These are phyloP conservation scores for Nudaria mundana DNA, from an alignment of 2,888 invertebrate genomes.

Conservation along the genomic window DNA sequence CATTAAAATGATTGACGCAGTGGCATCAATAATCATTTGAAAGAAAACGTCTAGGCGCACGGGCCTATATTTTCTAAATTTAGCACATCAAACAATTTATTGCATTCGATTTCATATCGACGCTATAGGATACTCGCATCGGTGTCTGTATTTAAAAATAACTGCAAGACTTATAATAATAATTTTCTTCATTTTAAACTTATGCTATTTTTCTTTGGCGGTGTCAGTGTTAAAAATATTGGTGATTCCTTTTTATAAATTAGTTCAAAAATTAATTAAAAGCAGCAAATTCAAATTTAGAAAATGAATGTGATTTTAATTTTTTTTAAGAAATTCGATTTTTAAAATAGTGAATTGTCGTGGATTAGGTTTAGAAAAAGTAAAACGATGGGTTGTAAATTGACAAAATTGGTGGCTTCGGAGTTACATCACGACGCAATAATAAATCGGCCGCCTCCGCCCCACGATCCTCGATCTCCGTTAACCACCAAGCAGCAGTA, in stretches of 20 bases:
- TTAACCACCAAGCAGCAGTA: slow-evolving; percentile 92
- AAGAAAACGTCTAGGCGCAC: slow-evolving; percentile 15
- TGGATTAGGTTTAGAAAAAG: not conserved
- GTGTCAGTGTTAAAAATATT: not conserved
- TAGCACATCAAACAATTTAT: slow-evolving; percentile 39
- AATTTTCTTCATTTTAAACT: not conserved
- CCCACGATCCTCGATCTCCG: slow-evolving; percentile 89
- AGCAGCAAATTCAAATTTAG: slow-evolving; percentile 1
- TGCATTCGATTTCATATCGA: slow-evolving; percentile 41
- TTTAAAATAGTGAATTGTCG: not conserved
- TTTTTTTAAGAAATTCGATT: slow-evolving; percentile 3
- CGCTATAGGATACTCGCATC: slow-evolving; percentile 34
- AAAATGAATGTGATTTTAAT: not conserved
- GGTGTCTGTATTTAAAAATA: slow-evolving; percentile 22
- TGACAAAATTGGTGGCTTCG: slow-evolving; percentile 85
- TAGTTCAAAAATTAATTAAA: not conserved
- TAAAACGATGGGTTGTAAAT: slow-evolving; percentile 87
- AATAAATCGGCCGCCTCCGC: slow-evolving; percentile 83
- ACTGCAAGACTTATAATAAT: slow-evolving; percentile 13
- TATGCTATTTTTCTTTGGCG: not conserved
- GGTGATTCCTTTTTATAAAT: not conserved
- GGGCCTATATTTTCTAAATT: slow-evolving; percentile 37
- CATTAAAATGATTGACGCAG: not conserved
- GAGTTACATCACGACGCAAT: slow-evolving; percentile 58
- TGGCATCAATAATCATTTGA: not conserved